These are phyloP conservation scores for Musca domestica DNA, from an alignment of 1,140 invertebrate species.

Conservation along the genomic window DNA sequence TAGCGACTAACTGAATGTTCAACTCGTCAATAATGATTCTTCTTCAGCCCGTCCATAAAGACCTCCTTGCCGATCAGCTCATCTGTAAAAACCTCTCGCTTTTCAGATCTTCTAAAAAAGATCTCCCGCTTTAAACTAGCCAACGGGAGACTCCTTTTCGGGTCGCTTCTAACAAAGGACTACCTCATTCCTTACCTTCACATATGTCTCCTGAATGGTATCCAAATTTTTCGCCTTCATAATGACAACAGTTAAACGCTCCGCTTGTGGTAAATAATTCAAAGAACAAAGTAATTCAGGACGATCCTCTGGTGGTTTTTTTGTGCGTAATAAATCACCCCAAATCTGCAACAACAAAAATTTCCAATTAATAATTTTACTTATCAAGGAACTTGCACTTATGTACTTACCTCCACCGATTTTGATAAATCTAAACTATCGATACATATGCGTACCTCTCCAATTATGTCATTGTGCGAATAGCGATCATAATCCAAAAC, in stretches of 20 bases:
- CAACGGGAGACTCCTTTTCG: too few species aligned
- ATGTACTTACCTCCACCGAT: slow-evolving; percentile 63
- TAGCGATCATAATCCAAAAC: slow-evolving; percentile 65
- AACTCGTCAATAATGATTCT: too few species aligned
- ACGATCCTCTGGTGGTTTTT: slow-evolving; percentile 73
- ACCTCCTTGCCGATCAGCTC: too few species aligned
- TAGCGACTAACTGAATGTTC: too few species aligned
- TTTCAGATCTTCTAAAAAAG: too few species aligned
- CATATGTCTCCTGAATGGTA: slow-evolving; percentile 74
- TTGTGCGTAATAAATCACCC: slow-evolving; percentile 73
- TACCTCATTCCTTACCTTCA: slow-evolving; percentile 78
- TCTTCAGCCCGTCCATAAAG: too few species aligned
- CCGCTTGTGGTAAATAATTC: slow-evolving; percentile 82
- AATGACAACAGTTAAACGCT: slow-evolving; percentile 78
- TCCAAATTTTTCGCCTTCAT: slow-evolving; percentile 79
- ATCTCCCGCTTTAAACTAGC: too few species aligned
- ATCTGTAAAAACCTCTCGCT: too few species aligned
- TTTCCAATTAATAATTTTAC: background rate
- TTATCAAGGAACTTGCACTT: background rate
- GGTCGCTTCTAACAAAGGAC: too few species aligned
- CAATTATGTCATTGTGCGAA: slow-evolving; percentile 76
- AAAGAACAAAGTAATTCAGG: slow-evolving; percentile 80
- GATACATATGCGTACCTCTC: slow-evolving; percentile 70
- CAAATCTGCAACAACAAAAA: slow-evolving; percentile 53
- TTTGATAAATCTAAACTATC: slow-evolving; percentile 69